These are phyloP conservation scores for Drosophila lutescens DNA, from an alignment of 2,888 invertebrate species.

Conservation along the genomic window DNA sequence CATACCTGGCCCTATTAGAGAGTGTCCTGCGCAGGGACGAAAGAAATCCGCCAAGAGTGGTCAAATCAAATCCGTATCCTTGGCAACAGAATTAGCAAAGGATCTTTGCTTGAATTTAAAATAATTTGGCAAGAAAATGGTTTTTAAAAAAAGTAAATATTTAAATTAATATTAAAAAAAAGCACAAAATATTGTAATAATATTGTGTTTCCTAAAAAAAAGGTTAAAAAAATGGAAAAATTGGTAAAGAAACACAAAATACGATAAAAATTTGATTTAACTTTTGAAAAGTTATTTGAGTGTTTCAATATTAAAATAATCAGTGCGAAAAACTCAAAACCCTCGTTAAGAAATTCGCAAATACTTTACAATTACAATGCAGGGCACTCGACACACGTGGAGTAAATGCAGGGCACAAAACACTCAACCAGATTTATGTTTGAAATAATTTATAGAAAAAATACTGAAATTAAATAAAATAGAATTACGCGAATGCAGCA, in stretches of 20 bases:
- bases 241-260: no score
- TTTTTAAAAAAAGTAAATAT: no score
- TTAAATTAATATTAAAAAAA: no score
- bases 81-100: not conserved
- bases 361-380: slow-evolving; percentile 8
- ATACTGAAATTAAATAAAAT: slow-evolving; percentile 72
- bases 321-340: not conserved
- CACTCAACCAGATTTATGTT: slow-evolving; percentile 67
- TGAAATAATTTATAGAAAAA: slow-evolving; percentile 76
- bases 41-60: slow-evolving; percentile 1
- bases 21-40: not conserved
- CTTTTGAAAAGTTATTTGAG: not conserved
- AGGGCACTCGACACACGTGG: slow-evolving; percentile 37
- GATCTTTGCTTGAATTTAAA: not conserved
- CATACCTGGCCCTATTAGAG: slow-evolving; percentile 2
- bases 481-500: slow-evolving; percentile 58
- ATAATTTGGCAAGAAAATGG: no score
- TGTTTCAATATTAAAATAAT: no score
- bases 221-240: no score
- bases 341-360: not conserved
- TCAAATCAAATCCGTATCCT: not conserved
- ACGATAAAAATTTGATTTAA: no score
- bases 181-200: no score
- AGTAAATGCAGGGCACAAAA: slow-evolving; percentile 21
- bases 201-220: no score